A percentile compares a stretch with the other conserved stretches of the same genome.
Evolutionary conservation across 53 echinoderm and acorn worm species (phyloP).

Genomic region (Holothuria leucospilota): DNA sequence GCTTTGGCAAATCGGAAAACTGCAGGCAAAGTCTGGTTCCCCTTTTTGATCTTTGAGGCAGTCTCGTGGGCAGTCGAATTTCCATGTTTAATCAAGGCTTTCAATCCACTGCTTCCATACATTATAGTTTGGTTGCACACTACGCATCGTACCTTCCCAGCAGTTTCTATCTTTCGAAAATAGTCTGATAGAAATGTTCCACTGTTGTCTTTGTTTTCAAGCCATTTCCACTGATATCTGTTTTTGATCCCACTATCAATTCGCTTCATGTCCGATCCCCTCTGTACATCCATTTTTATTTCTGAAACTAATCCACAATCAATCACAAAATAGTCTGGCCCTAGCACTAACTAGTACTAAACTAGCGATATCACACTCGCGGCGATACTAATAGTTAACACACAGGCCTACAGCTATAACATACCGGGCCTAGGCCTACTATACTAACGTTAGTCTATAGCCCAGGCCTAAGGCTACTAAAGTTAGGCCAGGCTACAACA

Average conservation of each 20-base stretch:
- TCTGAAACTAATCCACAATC: too few species aligned
- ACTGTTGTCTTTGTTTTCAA: conserved; percentile 22
- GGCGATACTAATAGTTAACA: too few species aligned
- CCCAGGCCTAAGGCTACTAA: too few species aligned
- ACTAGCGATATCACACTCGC: too few species aligned
- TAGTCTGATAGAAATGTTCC: conserved; percentile 50
- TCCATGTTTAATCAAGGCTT: conserved; percentile 48
- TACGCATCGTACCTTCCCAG: conserved; percentile 43
- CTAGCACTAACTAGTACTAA: too few species aligned
- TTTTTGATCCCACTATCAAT: conserved; percentile 27
- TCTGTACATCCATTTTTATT: conserved; percentile 43
- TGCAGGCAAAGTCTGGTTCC: conserved; percentile 51
- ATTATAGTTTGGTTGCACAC: conserved; percentile 58
- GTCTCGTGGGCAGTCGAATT: conserved; percentile 59
- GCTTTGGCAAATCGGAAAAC: conserved; percentile 47
- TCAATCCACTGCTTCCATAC: conserved; percentile 53
- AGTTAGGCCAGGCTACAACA: too few species aligned
- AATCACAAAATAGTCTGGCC: too few species aligned
- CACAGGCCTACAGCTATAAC: too few species aligned
- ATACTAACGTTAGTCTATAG: too few species aligned
- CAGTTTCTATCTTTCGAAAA: conserved; percentile 42
- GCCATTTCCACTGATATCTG: conserved; percentile 24
- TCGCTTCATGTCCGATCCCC: background rate
- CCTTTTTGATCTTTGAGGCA: conserved; percentile 22
- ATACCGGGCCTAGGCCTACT: too few species aligned